Base-by-base conservation (phyloP, 2,888 invertebrate genomes). In the Cordilura impudica region DNA sequence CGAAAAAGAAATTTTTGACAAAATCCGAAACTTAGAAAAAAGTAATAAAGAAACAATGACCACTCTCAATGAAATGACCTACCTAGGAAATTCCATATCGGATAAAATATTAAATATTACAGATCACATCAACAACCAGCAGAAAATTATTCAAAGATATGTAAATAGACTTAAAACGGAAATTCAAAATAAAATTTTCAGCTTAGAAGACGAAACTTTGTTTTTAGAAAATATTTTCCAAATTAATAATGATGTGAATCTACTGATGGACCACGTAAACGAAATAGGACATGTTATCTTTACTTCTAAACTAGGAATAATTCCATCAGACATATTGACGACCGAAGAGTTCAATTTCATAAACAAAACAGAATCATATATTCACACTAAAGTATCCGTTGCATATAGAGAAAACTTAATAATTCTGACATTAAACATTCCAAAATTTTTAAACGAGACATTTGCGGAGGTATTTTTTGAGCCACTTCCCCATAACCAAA, bases 161-260 rank as follows among this genome's bases (percentile, higher is more conserved):
- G n/a, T n/a, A n/a, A n/a, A n/a, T n/a, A n/a, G n/a, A n/a, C n/a
- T 60, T 6, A 45, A 45, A 10, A 66, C 63, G 6, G 29, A 73
- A 82, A 76, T 26, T 45, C 58, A 21, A 66, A 82, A 69, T 81
- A 81, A 65, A 31, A 16, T 10, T 45, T 54, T n/a, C n/a, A 51
- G 67, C 81, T 26, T 53, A 47, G 16, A 8, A 4, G 45, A 45
- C 45, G 45, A 45, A 45, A 45, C 45, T 18, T 45, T 45, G 45
- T 45, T 16, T 19, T 21, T 47, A 12, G 2, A 47, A 21, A 47
- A 45, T n/a, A n/a, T n/a, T n/a, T n/a, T n/a, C n/a, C n/a, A n/a
- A n/a, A n/a, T n/a, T n/a, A n/a, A n/a, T n/a, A n/a, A n/a, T n/a
- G n/a, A n/a, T n/a, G n/a, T n/a, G n/a, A 47, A 29, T 31, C 8